phyloP scores from a whole-genome alignment of 2,888 invertebrate genomes.

The Phragmatobia fuliginosa region DNA sequence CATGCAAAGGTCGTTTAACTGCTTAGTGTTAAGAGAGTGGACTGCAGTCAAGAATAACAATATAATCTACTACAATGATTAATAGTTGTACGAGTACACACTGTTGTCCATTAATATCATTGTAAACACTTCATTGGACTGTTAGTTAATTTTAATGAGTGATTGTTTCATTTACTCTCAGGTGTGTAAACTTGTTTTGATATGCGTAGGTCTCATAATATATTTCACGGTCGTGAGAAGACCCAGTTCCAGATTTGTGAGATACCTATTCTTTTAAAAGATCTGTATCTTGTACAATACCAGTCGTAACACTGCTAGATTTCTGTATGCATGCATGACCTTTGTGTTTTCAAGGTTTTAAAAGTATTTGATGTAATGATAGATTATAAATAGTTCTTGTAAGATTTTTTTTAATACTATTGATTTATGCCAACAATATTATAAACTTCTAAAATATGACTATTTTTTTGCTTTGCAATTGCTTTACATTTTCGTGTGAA shows the following conservation, averaged over 20 bases:
- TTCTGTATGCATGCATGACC: conserved; percentile 19
- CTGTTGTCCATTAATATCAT: background rate
- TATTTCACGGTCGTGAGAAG: conserved; percentile 67
- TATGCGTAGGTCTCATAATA: conserved; percentile 33
- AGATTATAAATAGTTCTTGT: background rate
- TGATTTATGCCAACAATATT: too few species aligned
- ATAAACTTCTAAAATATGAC: too few species aligned
- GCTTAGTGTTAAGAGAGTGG: background rate
- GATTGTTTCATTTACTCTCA: conserved; percentile 10
- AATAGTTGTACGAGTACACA: background rate
- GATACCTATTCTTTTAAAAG: conserved; percentile 36
- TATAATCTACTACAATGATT: background rate
- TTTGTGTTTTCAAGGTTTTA: conserved; percentile 6
- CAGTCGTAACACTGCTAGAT: conserved; percentile 36
- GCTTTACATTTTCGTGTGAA: too few species aligned
- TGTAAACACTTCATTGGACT: background rate
- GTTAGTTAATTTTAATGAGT: conserved; percentile 5
- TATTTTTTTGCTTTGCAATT: too few species aligned
- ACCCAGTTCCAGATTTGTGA: conserved; percentile 55
- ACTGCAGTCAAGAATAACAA: background rate
- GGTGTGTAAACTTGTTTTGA: conserved; percentile 1
- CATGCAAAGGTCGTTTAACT: conserved; percentile 1
- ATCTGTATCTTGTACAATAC: conserved; percentile 43
- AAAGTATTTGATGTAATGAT: background rate
- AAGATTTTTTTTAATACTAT: background rate